Percentiles rank a stretch among this genome's conserved stretches.
These are phyloP conservation scores for Andrena praecox DNA, from an alignment of 2,888 invertebrate species.

Conservation along the genomic window DNA sequence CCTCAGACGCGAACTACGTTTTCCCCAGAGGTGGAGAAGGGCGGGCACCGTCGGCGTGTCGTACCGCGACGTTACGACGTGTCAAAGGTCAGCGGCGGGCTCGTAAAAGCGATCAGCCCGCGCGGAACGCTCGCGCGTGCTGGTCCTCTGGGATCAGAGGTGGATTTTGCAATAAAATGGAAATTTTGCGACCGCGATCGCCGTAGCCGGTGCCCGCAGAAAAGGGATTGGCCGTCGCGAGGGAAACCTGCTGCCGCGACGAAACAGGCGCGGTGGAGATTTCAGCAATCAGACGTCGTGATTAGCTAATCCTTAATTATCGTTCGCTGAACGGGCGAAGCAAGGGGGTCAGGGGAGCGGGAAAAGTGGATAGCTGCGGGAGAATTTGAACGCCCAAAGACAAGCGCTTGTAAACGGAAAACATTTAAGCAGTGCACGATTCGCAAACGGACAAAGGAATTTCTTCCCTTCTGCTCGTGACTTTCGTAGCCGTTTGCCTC, in stretches of 20 bases:
- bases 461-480: not conserved
- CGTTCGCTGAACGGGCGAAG: slow-evolving; percentile 6
- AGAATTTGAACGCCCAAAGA: not conserved
- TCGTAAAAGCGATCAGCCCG: slow-evolving; percentile 51
- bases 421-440: not conserved
- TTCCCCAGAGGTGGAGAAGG: slow-evolving; percentile 5
- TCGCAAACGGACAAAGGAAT: not conserved
- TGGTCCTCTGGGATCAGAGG: slow-evolving; percentile 4
- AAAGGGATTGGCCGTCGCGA: slow-evolving; percentile 32
- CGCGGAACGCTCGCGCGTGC: slow-evolving; percentile 5
- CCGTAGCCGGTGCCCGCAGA: slow-evolving; percentile 11
- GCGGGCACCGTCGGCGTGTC: slow-evolving; percentile 31
- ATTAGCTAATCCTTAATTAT: slow-evolving; percentile 59
- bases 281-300: slow-evolving; percentile 51
- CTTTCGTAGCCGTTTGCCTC: not conserved
- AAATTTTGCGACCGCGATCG: slow-evolving; percentile 47
- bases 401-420: not conserved
- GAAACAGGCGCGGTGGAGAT: slow-evolving; percentile 41
- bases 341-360: not conserved
- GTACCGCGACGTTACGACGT: slow-evolving; percentile 50
- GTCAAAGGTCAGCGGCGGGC: slow-evolving; percentile 68
- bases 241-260: slow-evolving; percentile 33
- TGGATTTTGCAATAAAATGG: slow-evolving; percentile 38
- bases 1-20: slow-evolving; percentile 54
- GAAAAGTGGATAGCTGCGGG: slow-evolving; percentile 31